phyloP scores from a whole-genome alignment of 2,113 vertebrate genomes.

The Indicator indicator region DNA sequence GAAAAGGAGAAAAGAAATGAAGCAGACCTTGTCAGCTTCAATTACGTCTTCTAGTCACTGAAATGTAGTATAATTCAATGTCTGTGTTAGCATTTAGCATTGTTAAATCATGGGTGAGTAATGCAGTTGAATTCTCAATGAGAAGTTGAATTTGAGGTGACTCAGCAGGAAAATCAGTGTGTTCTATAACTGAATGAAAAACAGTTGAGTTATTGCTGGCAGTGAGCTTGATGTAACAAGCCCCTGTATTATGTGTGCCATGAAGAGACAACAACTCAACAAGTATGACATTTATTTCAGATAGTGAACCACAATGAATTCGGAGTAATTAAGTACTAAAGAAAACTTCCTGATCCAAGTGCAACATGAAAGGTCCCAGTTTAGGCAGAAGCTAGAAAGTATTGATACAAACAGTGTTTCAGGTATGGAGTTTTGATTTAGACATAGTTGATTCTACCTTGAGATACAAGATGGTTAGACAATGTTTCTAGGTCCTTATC shows the following conservation, averaged over 20 bases:
- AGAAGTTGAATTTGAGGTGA: constrained; percentile 64
- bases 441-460: not conserved
- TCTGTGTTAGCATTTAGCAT: constrained; percentile 59
- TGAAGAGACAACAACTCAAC: not conserved
- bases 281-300: constrained; percentile 33
- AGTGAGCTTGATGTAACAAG: not conserved
- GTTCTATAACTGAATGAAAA: constrained; percentile 43
- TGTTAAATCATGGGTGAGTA: constrained; percentile 62
- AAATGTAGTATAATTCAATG: constrained; percentile 53
- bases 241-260: not conserved
- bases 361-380: not conserved
- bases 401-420: not conserved
- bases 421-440: not conserved
- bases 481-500: not conserved
- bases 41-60: constrained; percentile 26
- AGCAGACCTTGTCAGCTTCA: constrained; percentile 18
- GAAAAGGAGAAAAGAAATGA: not conserved
- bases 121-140: constrained; percentile 64
- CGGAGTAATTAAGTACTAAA: not conserved
- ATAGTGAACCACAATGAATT: constrained; percentile 7
- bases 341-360: not conserved
- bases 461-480: not conserved
- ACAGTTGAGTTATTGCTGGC: not conserved
- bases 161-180: constrained; percentile 58
- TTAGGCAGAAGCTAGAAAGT: not conserved